Percentiles rank a stretch among this genome's conserved stretches.
These are phyloP conservation scores for Scyliorhinus canicula DNA, from an alignment of 2,797 vertebrate species.

Conservation along the genomic window DNA sequence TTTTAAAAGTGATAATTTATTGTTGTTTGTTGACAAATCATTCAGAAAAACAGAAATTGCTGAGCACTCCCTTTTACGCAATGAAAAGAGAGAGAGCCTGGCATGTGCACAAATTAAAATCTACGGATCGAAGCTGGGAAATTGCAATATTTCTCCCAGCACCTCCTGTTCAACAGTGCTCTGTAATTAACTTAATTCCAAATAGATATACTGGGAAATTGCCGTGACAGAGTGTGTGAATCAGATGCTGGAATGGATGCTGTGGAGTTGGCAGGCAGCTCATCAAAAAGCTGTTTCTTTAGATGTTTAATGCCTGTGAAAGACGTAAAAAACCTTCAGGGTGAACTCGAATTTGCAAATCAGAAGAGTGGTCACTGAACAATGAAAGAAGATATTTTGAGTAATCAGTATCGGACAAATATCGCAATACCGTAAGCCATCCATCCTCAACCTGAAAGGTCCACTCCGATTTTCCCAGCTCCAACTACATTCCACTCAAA, in stretches of 20 bases:
- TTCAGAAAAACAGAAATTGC: not conserved
- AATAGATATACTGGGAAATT: not conserved
- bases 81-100: not conserved
- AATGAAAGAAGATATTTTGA: not conserved
- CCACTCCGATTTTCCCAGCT: not conserved
- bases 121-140: not conserved
- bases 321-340: not conserved
- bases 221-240: not conserved
- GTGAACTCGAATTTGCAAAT: not conserved
- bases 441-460: not conserved
- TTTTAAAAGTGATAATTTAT: not conserved
- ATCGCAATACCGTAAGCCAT: not conserved
- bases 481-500: not conserved
- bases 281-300: not conserved
- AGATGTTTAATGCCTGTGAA: not conserved
- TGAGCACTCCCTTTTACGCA: not conserved
- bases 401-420: not conserved
- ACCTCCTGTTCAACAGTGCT: not conserved
- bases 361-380: not conserved
- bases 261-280: not conserved
- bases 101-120: not conserved
- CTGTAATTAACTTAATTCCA: not conserved
- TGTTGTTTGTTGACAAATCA: not conserved
- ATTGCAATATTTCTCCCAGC: not conserved
- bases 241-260: not conserved